Conservation (phyloP, 2,888 invertebrate species). For the Ormia ochracea region DNA sequence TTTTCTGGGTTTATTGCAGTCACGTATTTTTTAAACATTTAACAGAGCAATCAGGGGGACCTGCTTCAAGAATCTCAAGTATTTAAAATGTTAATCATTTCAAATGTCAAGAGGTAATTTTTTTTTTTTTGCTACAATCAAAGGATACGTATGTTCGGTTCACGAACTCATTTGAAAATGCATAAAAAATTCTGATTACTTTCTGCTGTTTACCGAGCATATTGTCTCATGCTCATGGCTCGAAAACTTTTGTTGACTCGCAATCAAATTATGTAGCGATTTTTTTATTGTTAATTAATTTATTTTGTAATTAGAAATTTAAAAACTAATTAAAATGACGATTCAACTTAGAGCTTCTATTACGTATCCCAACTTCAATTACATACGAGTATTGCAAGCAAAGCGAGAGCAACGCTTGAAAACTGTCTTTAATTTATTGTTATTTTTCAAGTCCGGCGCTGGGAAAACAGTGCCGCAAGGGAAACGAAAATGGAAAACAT, state of each 20-base stretch:
- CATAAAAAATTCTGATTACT: too few species aligned
- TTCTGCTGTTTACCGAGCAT: too few species aligned
- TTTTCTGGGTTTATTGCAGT: conserved; percentile 1
- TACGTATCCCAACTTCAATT: conserved; percentile 32
- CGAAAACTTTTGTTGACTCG: too few species aligned
- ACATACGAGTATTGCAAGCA: too few species aligned
- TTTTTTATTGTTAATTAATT: too few species aligned
- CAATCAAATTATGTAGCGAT: too few species aligned
- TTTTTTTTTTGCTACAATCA: not conserved
- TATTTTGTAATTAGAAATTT: too few species aligned
- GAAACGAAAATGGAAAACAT: conserved; percentile 10
- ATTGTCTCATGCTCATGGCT: too few species aligned
- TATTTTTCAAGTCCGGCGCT: conserved; percentile 19
- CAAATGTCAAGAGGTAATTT: conserved; percentile 38
- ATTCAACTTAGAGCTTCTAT: too few species aligned
- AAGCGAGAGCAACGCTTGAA: not conserved
- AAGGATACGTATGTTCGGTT: not conserved
- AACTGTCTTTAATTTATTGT: not conserved
- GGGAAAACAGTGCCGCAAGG: conserved; percentile 43
- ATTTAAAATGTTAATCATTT: conserved; percentile 40
- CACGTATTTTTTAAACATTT: conserved; percentile 19
- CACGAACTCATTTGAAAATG: too few species aligned
- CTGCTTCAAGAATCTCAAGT: not conserved
- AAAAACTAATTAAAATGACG: too few species aligned
- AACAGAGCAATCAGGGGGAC: conserved; percentile 9